Conservation (phyloP, 2,888 invertebrate species). For the Dione vanillae region DNA sequence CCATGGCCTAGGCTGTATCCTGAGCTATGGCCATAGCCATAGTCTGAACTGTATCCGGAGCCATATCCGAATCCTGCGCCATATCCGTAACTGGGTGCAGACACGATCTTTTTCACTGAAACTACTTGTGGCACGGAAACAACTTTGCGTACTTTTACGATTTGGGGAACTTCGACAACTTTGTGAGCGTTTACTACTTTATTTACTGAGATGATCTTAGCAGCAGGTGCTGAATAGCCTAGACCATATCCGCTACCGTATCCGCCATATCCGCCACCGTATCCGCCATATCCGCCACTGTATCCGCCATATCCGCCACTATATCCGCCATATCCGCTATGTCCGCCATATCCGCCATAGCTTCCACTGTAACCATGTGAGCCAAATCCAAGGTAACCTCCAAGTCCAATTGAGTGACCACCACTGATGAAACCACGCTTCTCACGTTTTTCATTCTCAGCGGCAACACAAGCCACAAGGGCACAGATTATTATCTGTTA, state of each 20-base stretch:
- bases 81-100: conserved; percentile 51
- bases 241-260: conserved; percentile 44
- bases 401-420: conserved; percentile 32
- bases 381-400: conserved; percentile 43
- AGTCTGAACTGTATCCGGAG: conserved; percentile 39
- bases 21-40: conserved; percentile 42
- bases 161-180: conserved; percentile 58
- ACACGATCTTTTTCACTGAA: conserved; percentile 64
- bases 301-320: conserved; percentile 42
- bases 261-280: conserved; percentile 41
- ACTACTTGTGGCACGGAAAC: conserved; percentile 64
- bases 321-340: conserved; percentile 39
- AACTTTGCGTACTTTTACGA: conserved; percentile 59
- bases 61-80: conserved; percentile 44
- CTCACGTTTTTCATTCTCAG: conserved; percentile 43
- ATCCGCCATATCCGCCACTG: conserved; percentile 42
- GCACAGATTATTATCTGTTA: conserved; percentile 43
- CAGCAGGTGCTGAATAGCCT: conserved; percentile 47
- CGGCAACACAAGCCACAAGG: conserved; percentile 41
- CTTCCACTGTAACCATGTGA: conserved; percentile 45
- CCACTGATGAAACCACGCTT: conserved; percentile 46
- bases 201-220: conserved; percentile 56
- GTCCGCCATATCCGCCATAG: conserved; percentile 44
- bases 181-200: conserved; percentile 59
- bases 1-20: conserved; percentile 32